phyloP scores from a whole-genome alignment of 2,113 vertebrate genomes.

The Mystacornis crossleyi region DNA sequence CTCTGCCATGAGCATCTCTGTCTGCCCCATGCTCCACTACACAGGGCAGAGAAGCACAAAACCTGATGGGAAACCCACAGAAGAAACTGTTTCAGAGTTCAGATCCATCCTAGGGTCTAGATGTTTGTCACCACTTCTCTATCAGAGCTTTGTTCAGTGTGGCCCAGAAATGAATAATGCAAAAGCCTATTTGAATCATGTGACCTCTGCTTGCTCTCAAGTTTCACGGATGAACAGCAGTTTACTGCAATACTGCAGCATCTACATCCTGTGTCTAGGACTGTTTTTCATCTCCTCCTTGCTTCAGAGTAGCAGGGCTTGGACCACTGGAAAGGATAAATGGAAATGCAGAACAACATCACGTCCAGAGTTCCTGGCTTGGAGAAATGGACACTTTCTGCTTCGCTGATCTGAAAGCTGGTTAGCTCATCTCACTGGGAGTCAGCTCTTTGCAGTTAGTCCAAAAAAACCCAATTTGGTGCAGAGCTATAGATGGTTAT shows the following conservation, averaged over 20 bases:
- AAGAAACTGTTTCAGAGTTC: background rate
- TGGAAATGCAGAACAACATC: background rate
- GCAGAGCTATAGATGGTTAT: background rate
- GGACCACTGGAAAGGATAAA: background rate
- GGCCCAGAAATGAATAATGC: background rate
- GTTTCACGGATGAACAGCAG: background rate
- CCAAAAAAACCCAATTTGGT: background rate
- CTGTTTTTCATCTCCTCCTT: background rate
- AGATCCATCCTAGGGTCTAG: background rate
- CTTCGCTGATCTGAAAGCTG: background rate
- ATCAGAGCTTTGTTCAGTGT: background rate
- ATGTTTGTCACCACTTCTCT: background rate
- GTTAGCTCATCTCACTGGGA: accelerated
- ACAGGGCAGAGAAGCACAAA: background rate
- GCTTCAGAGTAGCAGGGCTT: background rate
- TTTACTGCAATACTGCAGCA: background rate
- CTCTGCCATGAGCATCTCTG: background rate
- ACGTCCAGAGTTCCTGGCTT: background rate
- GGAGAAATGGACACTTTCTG: background rate
- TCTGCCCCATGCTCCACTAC: background rate
- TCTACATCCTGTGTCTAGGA: background rate
- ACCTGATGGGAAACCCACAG: background rate
- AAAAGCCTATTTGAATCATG: background rate
- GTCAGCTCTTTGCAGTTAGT: background rate
- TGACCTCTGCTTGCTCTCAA: background rate